These are phyloP conservation scores for Damaliscus lunatus DNA, from an alignment of 2,113 vertebrate genomes.

Conservation along the genomic window DNA sequence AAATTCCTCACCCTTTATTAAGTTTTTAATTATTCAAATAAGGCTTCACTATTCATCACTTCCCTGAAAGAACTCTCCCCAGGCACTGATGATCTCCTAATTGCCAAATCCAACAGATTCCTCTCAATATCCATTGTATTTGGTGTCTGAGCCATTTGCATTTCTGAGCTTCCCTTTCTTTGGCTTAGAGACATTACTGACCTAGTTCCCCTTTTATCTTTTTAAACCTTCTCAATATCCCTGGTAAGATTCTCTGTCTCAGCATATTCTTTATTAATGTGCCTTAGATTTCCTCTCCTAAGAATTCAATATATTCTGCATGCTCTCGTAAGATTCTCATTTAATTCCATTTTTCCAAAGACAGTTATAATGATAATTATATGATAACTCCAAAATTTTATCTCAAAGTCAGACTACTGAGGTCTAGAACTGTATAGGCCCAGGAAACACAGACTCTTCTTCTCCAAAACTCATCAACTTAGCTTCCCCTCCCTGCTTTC, in stretches of 20 bases:
- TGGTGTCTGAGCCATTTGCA: background rate
- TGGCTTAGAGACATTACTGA: background rate
- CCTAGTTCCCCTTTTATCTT: background rate
- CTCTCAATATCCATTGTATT: background rate
- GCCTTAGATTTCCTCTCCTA: background rate
- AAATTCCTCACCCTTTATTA: background rate
- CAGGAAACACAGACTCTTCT: background rate
- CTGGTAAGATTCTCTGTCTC: background rate
- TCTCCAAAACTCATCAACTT: background rate
- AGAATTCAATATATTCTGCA: background rate
- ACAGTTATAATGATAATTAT: background rate
- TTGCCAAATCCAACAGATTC: background rate
- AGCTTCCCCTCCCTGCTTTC: background rate
- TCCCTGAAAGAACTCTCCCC: background rate
- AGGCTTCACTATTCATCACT: background rate
- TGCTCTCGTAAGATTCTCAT: background rate
- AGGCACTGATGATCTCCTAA: background rate
- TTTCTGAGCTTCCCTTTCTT: background rate
- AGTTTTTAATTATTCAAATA: background rate
- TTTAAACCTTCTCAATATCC: background rate
- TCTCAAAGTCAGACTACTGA: background rate
- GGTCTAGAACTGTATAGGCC: background rate
- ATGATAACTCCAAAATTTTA: background rate
- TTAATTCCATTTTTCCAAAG: background rate
- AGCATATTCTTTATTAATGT: background rate